Conservation (phyloP, 2,113 vertebrate species). For the Campylomormyrus numenius region DNA sequence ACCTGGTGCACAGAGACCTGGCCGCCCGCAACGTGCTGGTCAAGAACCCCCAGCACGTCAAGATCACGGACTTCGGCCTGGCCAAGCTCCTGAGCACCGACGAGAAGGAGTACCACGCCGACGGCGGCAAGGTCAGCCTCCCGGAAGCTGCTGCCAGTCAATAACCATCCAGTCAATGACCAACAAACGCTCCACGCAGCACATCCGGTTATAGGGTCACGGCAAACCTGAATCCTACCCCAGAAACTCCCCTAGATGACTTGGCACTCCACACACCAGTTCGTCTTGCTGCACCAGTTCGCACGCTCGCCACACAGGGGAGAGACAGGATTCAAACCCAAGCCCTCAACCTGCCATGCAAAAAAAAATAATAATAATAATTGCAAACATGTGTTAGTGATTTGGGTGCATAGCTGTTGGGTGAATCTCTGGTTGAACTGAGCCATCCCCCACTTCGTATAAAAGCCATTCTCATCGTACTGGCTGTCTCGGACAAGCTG, state of each 20-base stretch:
- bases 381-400: background rate
- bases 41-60: constrained; percentile 91
- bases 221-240: background rate
- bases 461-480: background rate
- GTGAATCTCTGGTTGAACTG: background rate
- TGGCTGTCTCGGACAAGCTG: background rate
- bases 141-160: background rate
- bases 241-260: background rate
- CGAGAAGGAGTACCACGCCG: constrained; percentile 92
- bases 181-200: background rate
- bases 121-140: constrained; percentile 81
- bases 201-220: too few species aligned
- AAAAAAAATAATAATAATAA: background rate
- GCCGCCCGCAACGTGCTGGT: constrained; percentile 93
- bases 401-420: background rate
- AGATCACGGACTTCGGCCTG: constrained; percentile 95
- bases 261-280: background rate
- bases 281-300: background rate
- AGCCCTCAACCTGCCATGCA: background rate
- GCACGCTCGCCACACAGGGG: background rate
- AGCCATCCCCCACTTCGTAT: background rate
- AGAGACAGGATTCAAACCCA: background rate
- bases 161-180: background rate
- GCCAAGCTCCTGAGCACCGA: constrained; percentile 87
- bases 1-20: constrained; percentile 90